Evolutionary conservation across 2,113 vertebrate genomes (phyloP).

Genomic region (Garra rufa): DNA sequence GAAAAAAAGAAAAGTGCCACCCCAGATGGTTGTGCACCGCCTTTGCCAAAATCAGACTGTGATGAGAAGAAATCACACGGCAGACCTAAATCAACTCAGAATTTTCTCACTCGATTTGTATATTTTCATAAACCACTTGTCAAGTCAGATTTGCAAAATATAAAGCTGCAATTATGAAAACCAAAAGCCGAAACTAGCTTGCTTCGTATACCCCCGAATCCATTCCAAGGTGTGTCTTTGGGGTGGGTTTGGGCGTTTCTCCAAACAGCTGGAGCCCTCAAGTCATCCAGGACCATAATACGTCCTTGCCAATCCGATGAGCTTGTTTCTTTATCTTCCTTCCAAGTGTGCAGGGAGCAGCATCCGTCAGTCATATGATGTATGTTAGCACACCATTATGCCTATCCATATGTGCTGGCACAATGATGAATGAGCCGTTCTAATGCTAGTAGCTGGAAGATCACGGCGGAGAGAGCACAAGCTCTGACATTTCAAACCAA

Average conservation of each 20-base stretch:
- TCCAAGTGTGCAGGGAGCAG: slow-evolving; percentile 22
- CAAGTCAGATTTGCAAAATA: background rate
- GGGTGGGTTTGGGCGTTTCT: background rate
- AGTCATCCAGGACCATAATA: background rate
- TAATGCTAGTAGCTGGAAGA: background rate
- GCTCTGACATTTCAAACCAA: background rate
- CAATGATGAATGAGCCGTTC: background rate
- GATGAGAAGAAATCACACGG: background rate
- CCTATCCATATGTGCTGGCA: slow-evolving; percentile 15
- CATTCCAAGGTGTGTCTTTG: background rate
- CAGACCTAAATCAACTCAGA: background rate
- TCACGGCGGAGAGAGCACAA: background rate
- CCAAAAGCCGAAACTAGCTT: background rate
- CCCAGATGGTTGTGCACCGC: background rate
- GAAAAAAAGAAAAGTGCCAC: slow-evolving; percentile 4
- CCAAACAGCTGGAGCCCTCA: background rate
- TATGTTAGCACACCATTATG: slow-evolving; percentile 5
- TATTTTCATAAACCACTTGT: background rate
- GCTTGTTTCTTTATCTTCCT: slow-evolving; percentile 24
- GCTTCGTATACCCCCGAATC: background rate
- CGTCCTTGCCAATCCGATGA: background rate
- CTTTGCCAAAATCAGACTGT: background rate
- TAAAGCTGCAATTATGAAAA: background rate
- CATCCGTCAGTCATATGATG: background rate
- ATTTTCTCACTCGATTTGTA: background rate